Percentiles rank a stretch among this genome's conserved stretches.
These are phyloP conservation scores for Halyomorpha halys DNA, from an alignment of 1,140 invertebrate species.

Conservation along the genomic window DNA sequence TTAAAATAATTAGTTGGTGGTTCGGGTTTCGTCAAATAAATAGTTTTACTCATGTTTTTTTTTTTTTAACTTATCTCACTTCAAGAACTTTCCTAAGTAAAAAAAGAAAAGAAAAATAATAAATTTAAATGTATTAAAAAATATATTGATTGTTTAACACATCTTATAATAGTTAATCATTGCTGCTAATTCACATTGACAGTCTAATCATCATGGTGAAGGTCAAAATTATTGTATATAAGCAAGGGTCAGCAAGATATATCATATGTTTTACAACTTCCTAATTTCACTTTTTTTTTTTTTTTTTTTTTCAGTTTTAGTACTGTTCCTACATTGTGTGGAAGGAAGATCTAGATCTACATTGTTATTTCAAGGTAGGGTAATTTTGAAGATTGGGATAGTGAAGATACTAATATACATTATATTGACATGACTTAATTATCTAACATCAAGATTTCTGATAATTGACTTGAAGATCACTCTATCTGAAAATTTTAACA, in stretches of 20 bases:
- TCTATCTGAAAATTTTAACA: constrained; percentile 2
- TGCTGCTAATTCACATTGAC: not conserved
- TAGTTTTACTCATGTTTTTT: too few species aligned
- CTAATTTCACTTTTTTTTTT: not conserved
- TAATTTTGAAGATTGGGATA: not conserved
- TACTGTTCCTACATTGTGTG: too few species aligned
- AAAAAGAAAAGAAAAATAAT: too few species aligned
- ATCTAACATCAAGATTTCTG: constrained; percentile 24
- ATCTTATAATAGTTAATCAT: too few species aligned
- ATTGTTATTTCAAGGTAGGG: not conserved
- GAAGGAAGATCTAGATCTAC: not conserved
- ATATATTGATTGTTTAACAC: too few species aligned
- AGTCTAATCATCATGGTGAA: not conserved
- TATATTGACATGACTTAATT: not conserved
- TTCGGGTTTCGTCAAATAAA: too few species aligned
- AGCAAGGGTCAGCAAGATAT: not conserved
- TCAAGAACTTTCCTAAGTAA: too few species aligned
- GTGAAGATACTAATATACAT: not conserved
- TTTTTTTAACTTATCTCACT: too few species aligned
- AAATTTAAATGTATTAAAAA: too few species aligned
- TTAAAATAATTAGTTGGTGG: too few species aligned
- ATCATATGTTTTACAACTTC: not conserved
- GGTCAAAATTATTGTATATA: too few species aligned
- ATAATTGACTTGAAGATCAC: constrained; percentile 4
- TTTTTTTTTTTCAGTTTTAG: too few species aligned